These are phyloP conservation scores for Somateria mollissima DNA, from an alignment of 2,797 vertebrate species.

Conservation along the genomic window DNA sequence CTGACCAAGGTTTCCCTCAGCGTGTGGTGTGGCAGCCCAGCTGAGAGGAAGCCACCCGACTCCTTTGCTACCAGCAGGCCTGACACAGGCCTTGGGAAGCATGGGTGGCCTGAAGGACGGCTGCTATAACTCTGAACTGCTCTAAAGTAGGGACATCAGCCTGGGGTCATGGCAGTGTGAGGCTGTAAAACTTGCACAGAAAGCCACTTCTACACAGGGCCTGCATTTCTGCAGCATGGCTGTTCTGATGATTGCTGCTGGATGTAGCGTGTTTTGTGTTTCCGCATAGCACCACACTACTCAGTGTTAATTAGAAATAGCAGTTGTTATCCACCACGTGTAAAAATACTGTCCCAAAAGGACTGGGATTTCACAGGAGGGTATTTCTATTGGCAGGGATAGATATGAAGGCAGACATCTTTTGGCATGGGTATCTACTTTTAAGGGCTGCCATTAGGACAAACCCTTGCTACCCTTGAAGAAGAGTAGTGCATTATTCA, in stretches of 20 bases:
- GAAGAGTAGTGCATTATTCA: background rate
- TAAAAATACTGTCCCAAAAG: background rate
- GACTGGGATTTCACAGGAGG: background rate
- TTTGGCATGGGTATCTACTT: background rate
- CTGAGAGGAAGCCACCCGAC: accelerated
- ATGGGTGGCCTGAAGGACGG: background rate
- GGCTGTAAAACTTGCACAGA: background rate
- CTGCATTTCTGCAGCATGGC: background rate
- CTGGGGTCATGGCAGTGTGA: accelerated
- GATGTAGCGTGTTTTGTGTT: accelerated
- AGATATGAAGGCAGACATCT: background rate
- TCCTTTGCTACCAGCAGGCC: accelerated
- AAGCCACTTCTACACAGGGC: background rate
- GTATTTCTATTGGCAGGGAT: background rate
- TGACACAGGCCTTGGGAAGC: background rate
- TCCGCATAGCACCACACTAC: background rate
- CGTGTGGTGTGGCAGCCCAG: accelerated
- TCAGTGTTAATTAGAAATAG: background rate
- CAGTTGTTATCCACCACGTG: background rate
- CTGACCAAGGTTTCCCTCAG: background rate
- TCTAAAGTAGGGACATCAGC: background rate
- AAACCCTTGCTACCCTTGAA: accelerated
- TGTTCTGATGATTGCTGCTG: background rate
- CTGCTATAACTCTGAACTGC: background rate
- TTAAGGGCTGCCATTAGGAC: background rate